Evolutionary conservation across 1,140 invertebrate species (phyloP).

Genomic region (Temnothorax longispinosus): DNA sequence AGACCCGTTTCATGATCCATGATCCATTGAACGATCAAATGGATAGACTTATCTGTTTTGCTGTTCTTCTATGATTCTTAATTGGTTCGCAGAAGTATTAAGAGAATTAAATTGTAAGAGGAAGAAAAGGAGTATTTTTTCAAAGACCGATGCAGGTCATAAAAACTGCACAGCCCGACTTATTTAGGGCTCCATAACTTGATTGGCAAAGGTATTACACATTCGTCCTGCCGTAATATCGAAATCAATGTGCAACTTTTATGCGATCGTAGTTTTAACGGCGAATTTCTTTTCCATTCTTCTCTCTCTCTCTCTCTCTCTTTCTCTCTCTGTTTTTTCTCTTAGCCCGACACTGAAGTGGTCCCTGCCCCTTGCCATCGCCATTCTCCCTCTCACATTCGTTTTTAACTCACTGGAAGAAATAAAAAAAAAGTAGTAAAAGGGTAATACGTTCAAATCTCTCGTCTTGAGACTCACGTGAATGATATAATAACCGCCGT

Average conservation of each 20-base stretch:
- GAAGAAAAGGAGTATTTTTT: no score
- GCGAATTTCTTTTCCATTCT: conserved; percentile 15
- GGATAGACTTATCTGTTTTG: no score
- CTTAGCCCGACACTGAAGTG: conserved; percentile 66
- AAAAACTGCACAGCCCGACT: no score
- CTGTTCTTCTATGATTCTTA: background rate
- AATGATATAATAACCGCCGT: conserved; percentile 57
- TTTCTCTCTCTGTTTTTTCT: conserved; percentile 7
- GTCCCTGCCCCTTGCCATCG: conserved; percentile 81
- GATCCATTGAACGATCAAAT: no score
- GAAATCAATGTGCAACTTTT: background rate
- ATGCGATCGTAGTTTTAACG: background rate
- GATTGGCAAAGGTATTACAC: background rate
- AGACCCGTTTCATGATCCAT: background rate
- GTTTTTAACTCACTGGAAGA: conserved; percentile 66
- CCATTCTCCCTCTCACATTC: conserved; percentile 80
- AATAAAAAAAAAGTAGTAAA: conserved; percentile 67
- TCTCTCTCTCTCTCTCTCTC: background rate
- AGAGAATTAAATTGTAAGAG: background rate
- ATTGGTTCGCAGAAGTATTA: background rate
- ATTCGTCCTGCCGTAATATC: background rate
- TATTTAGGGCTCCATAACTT: background rate
- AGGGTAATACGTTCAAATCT: conserved; percentile 74
- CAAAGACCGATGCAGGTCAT: no score
- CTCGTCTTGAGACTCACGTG: conserved; percentile 63